Base-by-base conservation (phyloP, 53 echinoderm and acorn worm genomes). In the Crossaster papposus region DNA sequence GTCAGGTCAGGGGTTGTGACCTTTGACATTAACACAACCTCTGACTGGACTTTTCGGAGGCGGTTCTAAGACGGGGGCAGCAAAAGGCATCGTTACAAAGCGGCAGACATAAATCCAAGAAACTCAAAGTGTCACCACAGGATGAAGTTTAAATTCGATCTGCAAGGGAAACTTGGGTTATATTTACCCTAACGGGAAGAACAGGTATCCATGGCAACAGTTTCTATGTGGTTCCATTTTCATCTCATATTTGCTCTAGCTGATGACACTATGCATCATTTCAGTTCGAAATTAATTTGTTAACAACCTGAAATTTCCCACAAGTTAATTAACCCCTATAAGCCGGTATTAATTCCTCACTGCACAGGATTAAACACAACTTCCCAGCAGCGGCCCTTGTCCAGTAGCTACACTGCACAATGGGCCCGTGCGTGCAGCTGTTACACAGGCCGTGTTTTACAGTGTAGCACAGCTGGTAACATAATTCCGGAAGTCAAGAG, bases 1-100 rank as follows among this genome's bases (percentile, higher is more conserved):
- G 68, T 68, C 68, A 28, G 65, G 68, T 82, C 82, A 82, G 82
- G 38, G 82, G 84, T 30, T 53, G 71, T 84, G 84, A 84, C 84
- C 84, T 84, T 70, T 84, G 84, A 84, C 72, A 71, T 84, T 22
- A 51, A 84, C 84, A 84, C 26, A 70, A 51, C 72, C 71, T 84
- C 84, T 72, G 20, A 84, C 30, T 22, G 32, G 72, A 84, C 84
- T 64, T 38, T 44, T 44, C 44, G 22, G 18, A 31, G 34, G 10
- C 23, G 82, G 36, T 24, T 54, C 11, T 4, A 54, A 80, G 32
- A 62, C 8, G 58, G 37, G 30, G 62, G 51, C n/a, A n/a, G n/a
- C n/a, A n/a, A n/a, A n/a, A n/a, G n/a, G n/a, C 28, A 29, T 11
- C 23, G 28, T 14, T 30, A 77, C 2, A 38, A 3, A 26, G 28